Percentiles rank a stretch among this genome's conserved stretches.
These are phyloP conservation scores for Danaus melanippus DNA, from an alignment of 1,140 invertebrate species.

Conservation along the genomic window DNA sequence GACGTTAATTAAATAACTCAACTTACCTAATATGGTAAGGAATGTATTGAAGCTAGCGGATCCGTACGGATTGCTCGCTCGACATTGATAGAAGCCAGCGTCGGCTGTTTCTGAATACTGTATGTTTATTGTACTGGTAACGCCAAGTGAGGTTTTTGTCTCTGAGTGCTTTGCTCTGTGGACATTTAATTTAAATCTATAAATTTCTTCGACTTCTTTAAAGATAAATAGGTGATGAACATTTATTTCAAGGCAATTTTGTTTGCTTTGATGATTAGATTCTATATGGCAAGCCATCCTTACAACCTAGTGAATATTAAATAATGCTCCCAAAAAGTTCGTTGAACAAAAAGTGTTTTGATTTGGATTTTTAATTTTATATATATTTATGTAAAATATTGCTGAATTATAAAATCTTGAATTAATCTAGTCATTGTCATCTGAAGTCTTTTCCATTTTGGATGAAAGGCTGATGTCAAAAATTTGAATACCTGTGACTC, in stretches of 20 bases:
- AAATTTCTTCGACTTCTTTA: neutral
- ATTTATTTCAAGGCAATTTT: no score
- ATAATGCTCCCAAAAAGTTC: no score
- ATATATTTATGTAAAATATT: no score
- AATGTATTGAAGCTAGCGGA: conserved; percentile 84
- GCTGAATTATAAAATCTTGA: no score
- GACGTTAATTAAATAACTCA: neutral
- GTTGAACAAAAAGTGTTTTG: no score
- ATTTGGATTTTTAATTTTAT: no score
- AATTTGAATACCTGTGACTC: conserved; percentile 63
- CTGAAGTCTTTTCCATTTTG: no score
- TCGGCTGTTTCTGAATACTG: conserved; percentile 79
- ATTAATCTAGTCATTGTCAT: no score
- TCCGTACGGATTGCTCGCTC: conserved; percentile 87
- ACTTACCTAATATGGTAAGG: conserved; percentile 85
- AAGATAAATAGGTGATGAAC: neutral
- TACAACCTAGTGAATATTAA: no score
- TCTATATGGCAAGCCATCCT: no score
- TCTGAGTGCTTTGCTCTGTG: conserved; percentile 73
- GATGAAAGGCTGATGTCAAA: no score
- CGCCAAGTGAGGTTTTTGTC: conserved; percentile 73
- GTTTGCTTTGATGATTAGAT: no score
- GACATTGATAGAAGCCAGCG: conserved; percentile 87
- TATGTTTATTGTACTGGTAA: conserved; percentile 74
- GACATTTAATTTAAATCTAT: conserved; percentile 8